Percentiles rank a stretch among this genome's conserved stretches.
Evolutionary conservation across 2,888 invertebrate genomes (phyloP).

Genomic region (Mesoligia furuncula): DNA sequence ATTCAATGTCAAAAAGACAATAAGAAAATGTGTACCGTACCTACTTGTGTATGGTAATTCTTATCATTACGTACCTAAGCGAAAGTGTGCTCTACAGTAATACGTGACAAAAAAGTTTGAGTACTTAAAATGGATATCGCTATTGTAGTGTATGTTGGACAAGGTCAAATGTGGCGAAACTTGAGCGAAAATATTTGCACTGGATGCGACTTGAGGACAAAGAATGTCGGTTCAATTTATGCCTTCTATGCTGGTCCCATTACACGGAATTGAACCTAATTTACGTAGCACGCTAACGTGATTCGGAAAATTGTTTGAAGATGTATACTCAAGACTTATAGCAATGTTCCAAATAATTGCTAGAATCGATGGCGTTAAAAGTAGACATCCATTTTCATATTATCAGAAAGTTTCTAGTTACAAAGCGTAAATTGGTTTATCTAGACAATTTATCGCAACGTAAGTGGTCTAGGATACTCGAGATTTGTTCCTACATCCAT

Average conservation of each 20-base stretch:
- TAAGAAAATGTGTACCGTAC: constrained; percentile 43
- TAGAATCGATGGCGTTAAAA: background rate
- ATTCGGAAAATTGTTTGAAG: background rate
- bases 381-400: constrained; percentile 22
- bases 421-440: constrained; percentile 39
- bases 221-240: constrained; percentile 32
- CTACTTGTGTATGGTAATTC: constrained; percentile 62
- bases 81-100: constrained; percentile 79
- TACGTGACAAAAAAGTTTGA: constrained; percentile 78
- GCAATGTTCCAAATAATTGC: background rate
- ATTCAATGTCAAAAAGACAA: constrained; percentile 76
- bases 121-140: constrained; percentile 72
- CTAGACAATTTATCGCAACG: constrained; percentile 58
- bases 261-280: constrained; percentile 15
- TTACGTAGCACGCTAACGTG: background rate
- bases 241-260: constrained; percentile 20
- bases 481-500: constrained; percentile 71
- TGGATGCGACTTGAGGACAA: constrained; percentile 68
- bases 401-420: constrained; percentile 38
- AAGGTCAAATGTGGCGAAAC: constrained; percentile 79
- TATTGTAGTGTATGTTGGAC: constrained; percentile 73
- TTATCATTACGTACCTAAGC: constrained; percentile 70
- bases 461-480: constrained; percentile 61
- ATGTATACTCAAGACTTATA: background rate
- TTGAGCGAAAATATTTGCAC: constrained; percentile 59